Percentiles rank a stretch among this genome's conserved stretches.
phyloP scores from a whole-genome alignment of 2,113 vertebrate genomes.

The Lophotis ruficrista region DNA sequence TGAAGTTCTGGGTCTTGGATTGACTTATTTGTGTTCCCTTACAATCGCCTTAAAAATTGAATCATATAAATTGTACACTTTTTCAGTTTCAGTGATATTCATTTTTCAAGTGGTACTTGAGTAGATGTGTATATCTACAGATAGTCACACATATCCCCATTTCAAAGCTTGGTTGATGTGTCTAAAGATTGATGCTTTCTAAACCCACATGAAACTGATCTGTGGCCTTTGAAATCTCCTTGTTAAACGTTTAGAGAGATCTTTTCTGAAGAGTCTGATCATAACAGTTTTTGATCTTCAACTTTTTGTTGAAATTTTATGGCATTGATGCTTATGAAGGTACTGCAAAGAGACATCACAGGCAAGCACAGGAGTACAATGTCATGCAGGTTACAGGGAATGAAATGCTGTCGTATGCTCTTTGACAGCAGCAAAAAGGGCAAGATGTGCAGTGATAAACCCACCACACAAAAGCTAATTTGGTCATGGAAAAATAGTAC shows the following conservation, averaged over 20 bases:
- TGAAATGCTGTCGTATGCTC: neutral
- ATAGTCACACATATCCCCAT: neutral
- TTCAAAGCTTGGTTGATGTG: neutral
- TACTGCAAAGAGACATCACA: neutral
- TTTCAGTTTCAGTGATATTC: neutral
- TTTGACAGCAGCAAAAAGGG: neutral
- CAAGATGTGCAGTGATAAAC: neutral
- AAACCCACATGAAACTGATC: neutral
- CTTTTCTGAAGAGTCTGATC: neutral
- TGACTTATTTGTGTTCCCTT: neutral
- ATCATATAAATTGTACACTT: rapidly evolving
- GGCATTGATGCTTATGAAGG: neutral
- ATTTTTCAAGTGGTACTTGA: neutral
- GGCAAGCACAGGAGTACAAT: neutral
- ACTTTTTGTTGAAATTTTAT: neutral
- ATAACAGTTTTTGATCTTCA: neutral
- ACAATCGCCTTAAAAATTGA: neutral
- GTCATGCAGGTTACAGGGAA: neutral
- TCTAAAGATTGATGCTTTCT: neutral
- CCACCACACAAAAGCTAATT: neutral
- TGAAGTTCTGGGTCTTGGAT: neutral
- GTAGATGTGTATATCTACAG: neutral
- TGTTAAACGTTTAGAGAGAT: neutral
- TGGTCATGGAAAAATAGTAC: neutral
- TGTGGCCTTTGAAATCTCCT: neutral